Percentiles rank a stretch among this genome's conserved stretches.
phyloP scores from a whole-genome alignment of 2,888 invertebrate genomes.

The Zele albiditarsus region DNA sequence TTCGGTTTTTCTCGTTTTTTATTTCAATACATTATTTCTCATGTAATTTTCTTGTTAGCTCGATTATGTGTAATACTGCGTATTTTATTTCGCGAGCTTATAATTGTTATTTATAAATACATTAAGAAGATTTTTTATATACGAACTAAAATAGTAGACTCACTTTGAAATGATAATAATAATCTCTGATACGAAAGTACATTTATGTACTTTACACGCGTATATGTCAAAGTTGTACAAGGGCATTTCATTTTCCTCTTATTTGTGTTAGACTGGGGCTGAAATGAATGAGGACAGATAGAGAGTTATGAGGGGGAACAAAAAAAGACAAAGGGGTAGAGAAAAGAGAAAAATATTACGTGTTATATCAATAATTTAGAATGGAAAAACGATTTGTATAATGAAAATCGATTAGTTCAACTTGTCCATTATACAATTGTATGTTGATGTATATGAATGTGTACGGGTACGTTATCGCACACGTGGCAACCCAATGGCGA shows the following conservation, averaged over 20 bases:
- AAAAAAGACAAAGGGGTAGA: neutral
- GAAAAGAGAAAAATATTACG: neutral
- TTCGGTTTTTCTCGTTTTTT: neutral
- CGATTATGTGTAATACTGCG: constrained; percentile 9
- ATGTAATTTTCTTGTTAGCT: neutral
- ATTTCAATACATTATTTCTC: neutral
- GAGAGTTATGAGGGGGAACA: neutral
- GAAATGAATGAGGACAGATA: neutral
- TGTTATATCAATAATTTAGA: constrained; percentile 8
- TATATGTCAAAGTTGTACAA: neutral
- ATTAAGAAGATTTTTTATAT: neutral
- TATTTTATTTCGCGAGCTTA: constrained; percentile 11
- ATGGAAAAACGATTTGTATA: neutral
- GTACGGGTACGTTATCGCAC: neutral
- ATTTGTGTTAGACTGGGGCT: too few relatives aligned
- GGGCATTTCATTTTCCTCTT: neutral
- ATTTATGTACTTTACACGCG: neutral
- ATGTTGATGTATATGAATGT: neutral
- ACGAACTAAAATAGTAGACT: neutral
- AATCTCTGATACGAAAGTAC: neutral
- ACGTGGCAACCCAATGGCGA: neutral
- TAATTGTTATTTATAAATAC: constrained; percentile 13
- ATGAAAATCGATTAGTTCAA: constrained; percentile 25
- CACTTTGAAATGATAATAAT: constrained; percentile 4
- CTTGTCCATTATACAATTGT: constrained; percentile 1